Conservation (phyloP, 2,888 invertebrate genomes). For the Oscheius sp. region DNA sequence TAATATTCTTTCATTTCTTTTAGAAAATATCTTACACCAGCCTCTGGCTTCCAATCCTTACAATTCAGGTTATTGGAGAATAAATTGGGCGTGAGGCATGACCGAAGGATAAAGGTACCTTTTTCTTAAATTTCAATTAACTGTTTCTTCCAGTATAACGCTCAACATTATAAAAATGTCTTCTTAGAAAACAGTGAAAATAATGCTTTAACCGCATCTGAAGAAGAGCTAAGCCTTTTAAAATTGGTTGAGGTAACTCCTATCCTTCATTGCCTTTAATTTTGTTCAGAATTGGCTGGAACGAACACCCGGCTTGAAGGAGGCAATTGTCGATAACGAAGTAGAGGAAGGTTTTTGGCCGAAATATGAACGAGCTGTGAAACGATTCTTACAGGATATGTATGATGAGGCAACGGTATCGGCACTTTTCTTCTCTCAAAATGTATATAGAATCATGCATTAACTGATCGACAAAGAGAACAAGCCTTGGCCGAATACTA, state of each 20-base stretch:
- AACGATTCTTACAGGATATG: conserved; percentile 76
- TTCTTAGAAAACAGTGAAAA: conserved; percentile 37
- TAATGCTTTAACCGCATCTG: conserved; percentile 71
- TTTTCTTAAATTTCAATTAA: neutral
- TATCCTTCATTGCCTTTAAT: neutral
- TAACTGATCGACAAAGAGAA: conserved; percentile 74
- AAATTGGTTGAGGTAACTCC: conserved; percentile 85
- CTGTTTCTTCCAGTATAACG: conserved; percentile 79
- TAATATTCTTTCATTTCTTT: no score
- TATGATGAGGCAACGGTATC: conserved; percentile 69
- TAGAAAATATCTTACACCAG: conserved; percentile 87
- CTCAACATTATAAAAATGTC: conserved; percentile 79
- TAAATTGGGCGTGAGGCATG: conserved; percentile 77
- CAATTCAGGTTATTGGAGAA: conserved; percentile 94
- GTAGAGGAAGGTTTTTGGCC: conserved; percentile 91
- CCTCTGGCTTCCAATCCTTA: conserved; percentile 96
- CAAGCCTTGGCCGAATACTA: conserved; percentile 71
- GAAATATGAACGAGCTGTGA: conserved; percentile 79
- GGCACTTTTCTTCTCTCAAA: neutral
- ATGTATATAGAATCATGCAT: conserved; percentile 75
- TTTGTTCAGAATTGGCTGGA: conserved; percentile 76
- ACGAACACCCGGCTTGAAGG: conserved; percentile 88
- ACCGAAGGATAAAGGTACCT: conserved; percentile 45
- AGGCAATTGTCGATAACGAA: conserved; percentile 57
- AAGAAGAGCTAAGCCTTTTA: conserved; percentile 84